A percentile compares a stretch with the other conserved stretches of the same genome.
These are phyloP conservation scores for Lindbergichthys nudifrons DNA, from an alignment of 2,797 vertebrate species.

Conservation along the genomic window DNA sequence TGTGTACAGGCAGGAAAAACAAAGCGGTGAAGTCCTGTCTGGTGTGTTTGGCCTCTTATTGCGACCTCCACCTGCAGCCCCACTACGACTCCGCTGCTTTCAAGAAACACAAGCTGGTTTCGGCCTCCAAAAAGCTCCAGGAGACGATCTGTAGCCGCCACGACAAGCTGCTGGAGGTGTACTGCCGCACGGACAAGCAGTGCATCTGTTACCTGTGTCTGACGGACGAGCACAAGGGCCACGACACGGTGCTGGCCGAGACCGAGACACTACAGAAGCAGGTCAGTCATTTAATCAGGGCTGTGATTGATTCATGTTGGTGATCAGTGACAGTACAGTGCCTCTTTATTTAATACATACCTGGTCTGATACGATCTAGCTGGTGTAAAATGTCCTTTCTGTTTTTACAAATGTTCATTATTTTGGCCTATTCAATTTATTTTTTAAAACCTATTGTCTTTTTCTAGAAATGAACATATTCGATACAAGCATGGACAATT, in stretches of 20 bases:
- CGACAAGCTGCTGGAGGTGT: slow-evolving; percentile 91
- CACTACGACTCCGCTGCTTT: slow-evolving; percentile 91
- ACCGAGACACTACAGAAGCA: slow-evolving; percentile 84
- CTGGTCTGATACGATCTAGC: neutral
- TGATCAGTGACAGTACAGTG: neutral
- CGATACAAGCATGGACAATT: neutral
- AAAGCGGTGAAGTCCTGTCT: slow-evolving; percentile 90
- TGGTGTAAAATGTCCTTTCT: neutral
- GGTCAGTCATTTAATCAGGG: slow-evolving; percentile 74
- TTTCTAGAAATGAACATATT: neutral
- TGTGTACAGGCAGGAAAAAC: slow-evolving; percentile 84
- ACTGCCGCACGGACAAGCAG: slow-evolving; percentile 85
- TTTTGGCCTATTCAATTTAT: neutral
- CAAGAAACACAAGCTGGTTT: slow-evolving; percentile 88
- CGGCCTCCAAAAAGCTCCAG: slow-evolving; percentile 84
- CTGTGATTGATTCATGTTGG: neutral
- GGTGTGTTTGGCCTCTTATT: slow-evolving; percentile 95
- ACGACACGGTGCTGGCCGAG: slow-evolving; percentile 80
- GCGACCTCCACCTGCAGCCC: slow-evolving; percentile 88
- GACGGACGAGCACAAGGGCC: slow-evolving; percentile 87
- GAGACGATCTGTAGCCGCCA: slow-evolving; percentile 88
- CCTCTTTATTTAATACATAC: neutral
- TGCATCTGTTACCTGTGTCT: slow-evolving; percentile 94
- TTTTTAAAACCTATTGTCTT: neutral
- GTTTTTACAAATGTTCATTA: neutral